Base-by-base conservation (phyloP, 2,888 invertebrate species). In the Bombyx huttoni region DNA sequence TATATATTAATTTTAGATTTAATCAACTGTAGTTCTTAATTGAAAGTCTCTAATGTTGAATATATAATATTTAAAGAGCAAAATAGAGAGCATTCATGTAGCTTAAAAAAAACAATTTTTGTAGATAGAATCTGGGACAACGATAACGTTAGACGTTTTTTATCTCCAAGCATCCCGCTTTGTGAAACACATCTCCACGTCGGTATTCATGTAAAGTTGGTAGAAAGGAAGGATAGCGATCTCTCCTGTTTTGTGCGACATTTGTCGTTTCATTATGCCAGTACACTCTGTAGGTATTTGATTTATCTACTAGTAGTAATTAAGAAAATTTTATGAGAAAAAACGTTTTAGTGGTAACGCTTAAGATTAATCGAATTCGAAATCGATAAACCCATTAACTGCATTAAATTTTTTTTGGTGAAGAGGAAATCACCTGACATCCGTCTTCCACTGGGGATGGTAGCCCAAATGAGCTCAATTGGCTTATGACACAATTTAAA, bases 211-310 rank as follows among this genome's bases (percentile, higher is more conserved):
- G 52, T 87, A 13, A 65, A 68, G 47, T 63, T 66, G 58, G 53
- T 54, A 1, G 78, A 79, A 54, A 67, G 81, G 8, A 82, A 84
- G 57, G 75, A 82, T 52, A 83, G 84, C 0, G 87, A 87, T 52
- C n/a, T 81, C 5, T 77, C 76, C 59, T 81, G 84, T 60, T 77
- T 85, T 55, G 56, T 84, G 13, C 76, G 81, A 0, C 78, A 82
- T 51, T 54, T 85, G 8, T 78, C 79, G 10, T 72, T 63, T 53
- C 64, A 63, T 45, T 86, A 79, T 55, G 73, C 71, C 3, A 65
- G 65, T 54, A 73, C 73, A 5, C 63, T 86, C 34, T 76, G 86
- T 85, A 52, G 54, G 7, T 14, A 33, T 13, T 48, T 24, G 35
- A 9, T 34, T 50, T 9, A 51, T 34, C 47, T 8, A 40, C n/a